phyloP scores from a whole-genome alignment of 2,888 invertebrate genomes.

The Dryobota labecula region DNA sequence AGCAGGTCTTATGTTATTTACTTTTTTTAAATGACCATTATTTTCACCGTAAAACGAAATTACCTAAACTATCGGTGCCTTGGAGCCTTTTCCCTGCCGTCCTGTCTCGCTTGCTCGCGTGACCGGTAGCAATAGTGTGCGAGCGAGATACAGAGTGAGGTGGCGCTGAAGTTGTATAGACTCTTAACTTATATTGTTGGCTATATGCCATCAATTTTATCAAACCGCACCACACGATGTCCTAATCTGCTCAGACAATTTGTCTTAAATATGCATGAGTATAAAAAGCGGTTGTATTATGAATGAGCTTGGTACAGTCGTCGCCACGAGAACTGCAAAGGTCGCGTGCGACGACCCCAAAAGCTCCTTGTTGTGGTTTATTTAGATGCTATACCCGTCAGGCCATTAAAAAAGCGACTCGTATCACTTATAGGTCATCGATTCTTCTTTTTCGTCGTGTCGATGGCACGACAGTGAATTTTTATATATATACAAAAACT shows the following conservation, averaged over 20 bases:
- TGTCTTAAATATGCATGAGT: constrained; percentile 59
- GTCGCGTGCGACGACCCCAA: constrained; percentile 65
- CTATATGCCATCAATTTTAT: neutral
- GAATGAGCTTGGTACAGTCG: constrained; percentile 40
- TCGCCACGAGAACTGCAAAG: constrained; percentile 52
- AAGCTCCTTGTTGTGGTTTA: constrained; percentile 64
- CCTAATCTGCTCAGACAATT: constrained; percentile 42
- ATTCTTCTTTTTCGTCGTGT: neutral
- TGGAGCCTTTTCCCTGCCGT: too few relatives aligned
- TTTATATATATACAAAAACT: too few relatives aligned
- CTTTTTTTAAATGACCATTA: too few relatives aligned
- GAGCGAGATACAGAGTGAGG: too few relatives aligned
- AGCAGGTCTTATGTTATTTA: too few relatives aligned
- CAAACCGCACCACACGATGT: constrained; percentile 1
- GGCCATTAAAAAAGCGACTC: constrained; percentile 40
- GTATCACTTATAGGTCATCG: neutral
- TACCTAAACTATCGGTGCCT: too few relatives aligned
- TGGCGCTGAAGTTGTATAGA: too few relatives aligned
- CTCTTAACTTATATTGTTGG: too few relatives aligned
- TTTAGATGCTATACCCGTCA: constrained; percentile 53
- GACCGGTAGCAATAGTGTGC: too few relatives aligned
- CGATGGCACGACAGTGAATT: neutral
- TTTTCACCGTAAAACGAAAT: too few relatives aligned
- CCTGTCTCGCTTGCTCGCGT: too few relatives aligned
- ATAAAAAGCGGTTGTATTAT: constrained; percentile 56